Percentiles rank a stretch among this genome's conserved stretches.
These are phyloP conservation scores for Agonopterix heracliana DNA, from an alignment of 2,888 invertebrate species.

Conservation along the genomic window DNA sequence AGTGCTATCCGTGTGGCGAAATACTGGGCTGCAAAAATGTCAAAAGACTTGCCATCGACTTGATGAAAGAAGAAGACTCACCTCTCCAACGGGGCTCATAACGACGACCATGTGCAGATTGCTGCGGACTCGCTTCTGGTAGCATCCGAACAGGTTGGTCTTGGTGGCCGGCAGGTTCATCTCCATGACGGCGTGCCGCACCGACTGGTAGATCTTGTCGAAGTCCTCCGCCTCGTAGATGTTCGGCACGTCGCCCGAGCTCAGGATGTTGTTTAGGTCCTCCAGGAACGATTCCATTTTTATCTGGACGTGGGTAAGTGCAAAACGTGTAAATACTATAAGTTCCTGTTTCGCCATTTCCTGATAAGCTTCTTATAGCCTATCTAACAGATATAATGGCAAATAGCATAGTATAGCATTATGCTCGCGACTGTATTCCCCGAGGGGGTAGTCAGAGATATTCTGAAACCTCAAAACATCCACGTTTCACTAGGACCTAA, in stretches of 20 bases:
- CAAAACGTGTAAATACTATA: too few species aligned
- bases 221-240: constrained; percentile 89
- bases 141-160: constrained; percentile 89
- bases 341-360: too few species aligned
- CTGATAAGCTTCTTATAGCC: too few species aligned
- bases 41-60: too few species aligned
- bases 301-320: constrained; percentile 71
- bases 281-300: constrained; percentile 92
- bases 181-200: constrained; percentile 86
- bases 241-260: constrained; percentile 93
- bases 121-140: constrained; percentile 85
- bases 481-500: too few species aligned
- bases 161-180: constrained; percentile 85
- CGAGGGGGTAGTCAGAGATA: too few species aligned
- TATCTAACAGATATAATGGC: too few species aligned
- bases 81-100: constrained; percentile 88
- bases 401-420: too few species aligned
- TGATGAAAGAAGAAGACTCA: constrained; percentile 12
- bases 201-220: constrained; percentile 82
- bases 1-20: too few species aligned
- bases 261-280: constrained; percentile 91
- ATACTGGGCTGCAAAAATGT: too few species aligned
- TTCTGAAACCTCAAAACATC: too few species aligned
- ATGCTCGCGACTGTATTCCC: too few species aligned
- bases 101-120: constrained; percentile 89